Base-by-base conservation (phyloP, 2,113 vertebrate genomes). In the Lasiurus borealis region DNA sequence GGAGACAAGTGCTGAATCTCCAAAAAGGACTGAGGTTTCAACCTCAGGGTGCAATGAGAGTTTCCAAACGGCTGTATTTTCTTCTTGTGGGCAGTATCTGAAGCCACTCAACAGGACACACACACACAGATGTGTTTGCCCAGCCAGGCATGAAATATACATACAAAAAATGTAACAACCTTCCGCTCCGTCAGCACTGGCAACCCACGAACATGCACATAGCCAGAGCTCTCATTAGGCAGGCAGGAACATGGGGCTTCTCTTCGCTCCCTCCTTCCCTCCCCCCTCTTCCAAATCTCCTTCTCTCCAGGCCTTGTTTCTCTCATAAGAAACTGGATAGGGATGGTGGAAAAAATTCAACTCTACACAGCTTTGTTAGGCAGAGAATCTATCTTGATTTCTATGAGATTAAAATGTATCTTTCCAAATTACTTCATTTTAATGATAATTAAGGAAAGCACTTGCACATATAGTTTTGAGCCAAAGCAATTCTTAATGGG, bases 351-450 rank as follows among this genome's bases (percentile, higher is more conserved):
- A n/a, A 88, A 88, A n/a, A 71, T 46, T 50, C 36, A 88, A 40
- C 54, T 34, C 52, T 12, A 62, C 25, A 36, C 18, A 82, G 71
- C 66, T 95, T 50, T 64, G 71, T 68, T 11, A 40, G 73, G 85
- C 34, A 21, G 81, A 73, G 82, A 82, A 88, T 90, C 69, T 48
- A 52, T 84, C 88, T 78, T 88, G 81, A 64, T 96, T 96, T 96
- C 81, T 23, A 73, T 73, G 36, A 54, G 66, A 87, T 89, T 91
- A 93, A 85, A 93, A 94, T 4, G 31, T 34, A 85, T 91, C 81
- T 93, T 90, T 93, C 52, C 90, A 90, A 82, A 92, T 96, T 66
- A 82, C 69, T 88, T 85, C 68, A 50, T 88, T 92, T 92, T 96
- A 92, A 90, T 92, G 95, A 82, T 80, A 90, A 85, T 92, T 75